These are phyloP conservation scores for Oppia nitens DNA, from an alignment of 1,140 invertebrate species.

Conservation along the genomic window DNA sequence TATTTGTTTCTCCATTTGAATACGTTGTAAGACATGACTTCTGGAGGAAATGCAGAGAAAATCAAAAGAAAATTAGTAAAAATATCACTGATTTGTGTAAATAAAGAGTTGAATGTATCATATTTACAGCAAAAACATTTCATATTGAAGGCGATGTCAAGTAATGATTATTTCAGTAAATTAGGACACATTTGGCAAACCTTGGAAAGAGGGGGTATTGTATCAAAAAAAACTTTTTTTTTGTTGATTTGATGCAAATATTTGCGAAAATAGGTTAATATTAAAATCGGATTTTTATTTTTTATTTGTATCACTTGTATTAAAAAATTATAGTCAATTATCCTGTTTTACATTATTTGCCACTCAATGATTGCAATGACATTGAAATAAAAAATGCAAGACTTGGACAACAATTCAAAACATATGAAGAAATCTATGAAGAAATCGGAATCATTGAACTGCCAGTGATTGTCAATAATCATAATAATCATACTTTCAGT, in stretches of 20 bases:
- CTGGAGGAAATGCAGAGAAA: not conserved
- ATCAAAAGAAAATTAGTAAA: not conserved
- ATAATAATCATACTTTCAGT: no score
- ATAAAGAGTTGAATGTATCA: not conserved
- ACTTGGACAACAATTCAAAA: conserved; percentile 22
- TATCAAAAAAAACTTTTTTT: no score
- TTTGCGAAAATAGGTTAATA: no score
- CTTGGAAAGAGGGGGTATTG: not conserved
- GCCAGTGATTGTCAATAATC: not conserved
- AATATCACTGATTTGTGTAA: not conserved
- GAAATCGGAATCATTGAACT: not conserved
- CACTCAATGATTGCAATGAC: conserved; percentile 23
- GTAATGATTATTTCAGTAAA: not conserved
- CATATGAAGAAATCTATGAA: conserved; percentile 24
- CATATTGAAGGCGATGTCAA: not conserved
- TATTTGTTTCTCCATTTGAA: not conserved
- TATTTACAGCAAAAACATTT: not conserved
- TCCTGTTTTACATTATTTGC: conserved; percentile 22
- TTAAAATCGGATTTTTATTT: no score
- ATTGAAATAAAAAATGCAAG: conserved; percentile 17
- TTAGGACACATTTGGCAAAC: conserved; percentile 9
- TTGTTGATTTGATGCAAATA: no score
- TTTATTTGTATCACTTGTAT: conserved; percentile 4
- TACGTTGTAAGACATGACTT: not conserved
- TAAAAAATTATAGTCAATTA: conserved; percentile 5